Base-by-base conservation (phyloP, 2,888 invertebrate genomes). In the Salpingus planirostris region DNA sequence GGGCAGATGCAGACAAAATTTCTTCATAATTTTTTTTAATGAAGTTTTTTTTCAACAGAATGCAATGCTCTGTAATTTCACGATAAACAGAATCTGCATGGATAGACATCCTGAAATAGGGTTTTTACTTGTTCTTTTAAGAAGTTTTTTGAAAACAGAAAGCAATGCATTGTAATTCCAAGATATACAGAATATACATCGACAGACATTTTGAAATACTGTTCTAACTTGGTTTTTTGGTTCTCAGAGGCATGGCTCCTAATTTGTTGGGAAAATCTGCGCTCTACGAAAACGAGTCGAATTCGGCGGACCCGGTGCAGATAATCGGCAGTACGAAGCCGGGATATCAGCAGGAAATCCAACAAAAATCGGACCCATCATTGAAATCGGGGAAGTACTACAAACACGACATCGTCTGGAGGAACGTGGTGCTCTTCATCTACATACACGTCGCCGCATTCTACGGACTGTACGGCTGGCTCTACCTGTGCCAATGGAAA, bases 361-460 rank as follows among this genome's bases (percentile, higher is more conserved):
- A 11, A 25, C 23, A n/a, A 5, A 29, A 21, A 15, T 21, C 29
- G 1, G 8, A 33, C 29, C n/a, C 25, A n/a, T 26, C 21, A 27
- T 3, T n/a, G 24, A 23, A 14, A 23, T 21, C 28, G 7, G 12
- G 10, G 8, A 18, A 10, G 1, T 26, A 26, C 15, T 61, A 62
- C 44, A 50, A 56, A 57, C 76, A 79, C 75, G 69, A 78, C 46
- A 78, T 87, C 44, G 85, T 85, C 1, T 87, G 87, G 86, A 73
- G 78, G 57, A 87, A 87, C 60, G 79, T 86, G 0, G 55, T 81
- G 2, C 77, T 78, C 3, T 86, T 87, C 54, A 49, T 76, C 2
- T 75, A 84, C 47, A 66, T 88, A 23, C 87, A 88, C 57, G 52
- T 69, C 3, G 73, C 71, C 1, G 71, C 76, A 1, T 7, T 80